These are phyloP conservation scores for Olivierus martensii DNA, from an alignment of 1,140 invertebrate species.

Conservation along the genomic window DNA sequence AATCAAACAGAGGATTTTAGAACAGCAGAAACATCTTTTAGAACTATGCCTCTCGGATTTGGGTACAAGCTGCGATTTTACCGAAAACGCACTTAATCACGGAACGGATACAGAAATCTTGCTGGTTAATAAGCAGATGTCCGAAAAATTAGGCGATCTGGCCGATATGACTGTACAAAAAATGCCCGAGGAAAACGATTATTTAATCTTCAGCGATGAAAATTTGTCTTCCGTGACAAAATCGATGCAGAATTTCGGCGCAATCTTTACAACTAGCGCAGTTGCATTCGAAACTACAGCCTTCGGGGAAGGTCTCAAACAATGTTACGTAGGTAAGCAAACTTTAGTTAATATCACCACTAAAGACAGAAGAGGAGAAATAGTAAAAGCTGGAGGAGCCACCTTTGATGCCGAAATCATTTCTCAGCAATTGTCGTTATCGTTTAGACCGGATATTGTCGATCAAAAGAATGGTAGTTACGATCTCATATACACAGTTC, in stretches of 20 bases:
- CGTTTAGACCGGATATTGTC: slow-evolving; percentile 26
- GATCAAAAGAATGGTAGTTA: slow-evolving; percentile 37
- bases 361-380: slow-evolving; percentile 31
- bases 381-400: slow-evolving; percentile 28
- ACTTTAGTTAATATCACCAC: slow-evolving; percentile 31
- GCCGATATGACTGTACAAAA: slow-evolving; percentile 29
- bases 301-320: slow-evolving; percentile 33
- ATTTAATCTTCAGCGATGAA: slow-evolving; percentile 28
- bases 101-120: slow-evolving; percentile 39
- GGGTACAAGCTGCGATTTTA: slow-evolving; percentile 33
- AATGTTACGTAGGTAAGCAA: slow-evolving; percentile 26
- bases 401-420: slow-evolving; percentile 14
- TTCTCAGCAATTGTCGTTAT: slow-evolving; percentile 15
- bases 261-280: slow-evolving; percentile 31
- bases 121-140: slow-evolving; percentile 40
- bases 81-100: slow-evolving; percentile 34
- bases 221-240: slow-evolving; percentile 28
- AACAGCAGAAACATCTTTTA: slow-evolving; percentile 30
- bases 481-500: slow-evolving; percentile 33
- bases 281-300: slow-evolving; percentile 33
- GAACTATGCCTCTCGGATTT: slow-evolving; percentile 33
- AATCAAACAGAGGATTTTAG: slow-evolving; percentile 33
- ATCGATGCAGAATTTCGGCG: slow-evolving; percentile 28
- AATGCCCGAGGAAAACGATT: slow-evolving; percentile 35
- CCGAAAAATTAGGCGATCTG: slow-evolving; percentile 35